Conservation (phyloP, 2,113 vertebrate genomes). For the Conger conger region DNA sequence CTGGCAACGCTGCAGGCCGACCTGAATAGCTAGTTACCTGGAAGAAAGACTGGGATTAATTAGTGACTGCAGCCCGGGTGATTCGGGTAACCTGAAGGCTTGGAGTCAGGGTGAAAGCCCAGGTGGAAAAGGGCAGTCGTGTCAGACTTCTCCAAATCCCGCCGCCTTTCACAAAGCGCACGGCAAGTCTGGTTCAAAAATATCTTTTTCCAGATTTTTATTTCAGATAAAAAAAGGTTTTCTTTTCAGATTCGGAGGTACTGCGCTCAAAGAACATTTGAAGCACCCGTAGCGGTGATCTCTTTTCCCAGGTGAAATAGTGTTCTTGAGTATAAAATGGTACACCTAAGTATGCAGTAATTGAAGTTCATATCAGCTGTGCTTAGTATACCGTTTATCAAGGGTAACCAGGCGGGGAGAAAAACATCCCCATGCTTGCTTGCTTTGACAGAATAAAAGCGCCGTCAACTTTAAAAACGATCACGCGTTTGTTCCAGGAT, state of each 20-base stretch:
- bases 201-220: too few species aligned
- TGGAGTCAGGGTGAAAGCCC: not conserved
- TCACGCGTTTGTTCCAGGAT: not conserved
- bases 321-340: too few species aligned
- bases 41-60: constrained; percentile 26
- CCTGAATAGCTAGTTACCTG: constrained; percentile 26
- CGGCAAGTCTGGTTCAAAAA: not conserved
- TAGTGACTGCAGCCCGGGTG: constrained; percentile 25
- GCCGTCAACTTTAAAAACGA: not conserved
- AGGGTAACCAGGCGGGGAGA: too few species aligned
- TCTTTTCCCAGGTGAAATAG: too few species aligned
- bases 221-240: too few species aligned
- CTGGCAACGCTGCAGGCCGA: too few species aligned
- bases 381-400: too few species aligned
- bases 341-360: too few species aligned
- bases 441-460: too few species aligned
- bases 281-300: not conserved
- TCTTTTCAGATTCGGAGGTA: not conserved
- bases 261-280: not conserved
- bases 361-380: too few species aligned
- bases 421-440: too few species aligned
- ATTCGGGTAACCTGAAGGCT: constrained; percentile 26
- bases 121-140: not conserved
- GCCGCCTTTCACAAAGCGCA: not conserved
- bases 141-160: not conserved